These are phyloP conservation scores for Hoplostethus mediterraneus DNA, from an alignment of 2,797 vertebrate species.

Conservation along the genomic window DNA sequence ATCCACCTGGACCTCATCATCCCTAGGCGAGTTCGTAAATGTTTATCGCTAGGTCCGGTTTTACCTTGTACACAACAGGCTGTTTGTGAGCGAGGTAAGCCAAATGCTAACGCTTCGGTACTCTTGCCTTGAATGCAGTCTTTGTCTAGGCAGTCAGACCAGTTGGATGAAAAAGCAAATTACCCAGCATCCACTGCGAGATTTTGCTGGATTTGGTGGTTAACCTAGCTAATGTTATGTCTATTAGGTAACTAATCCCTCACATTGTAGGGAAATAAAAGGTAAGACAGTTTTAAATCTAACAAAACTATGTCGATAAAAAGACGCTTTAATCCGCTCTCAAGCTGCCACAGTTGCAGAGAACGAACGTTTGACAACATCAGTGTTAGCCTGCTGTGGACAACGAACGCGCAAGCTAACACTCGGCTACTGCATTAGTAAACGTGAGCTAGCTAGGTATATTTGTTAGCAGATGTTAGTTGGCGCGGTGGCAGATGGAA, in stretches of 20 bases:
- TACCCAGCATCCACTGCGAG: slow-evolving; percentile 5
- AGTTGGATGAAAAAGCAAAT: not conserved
- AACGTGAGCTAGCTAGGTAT: not conserved
- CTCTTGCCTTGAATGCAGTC: slow-evolving; percentile 15
- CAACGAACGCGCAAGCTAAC: not conserved
- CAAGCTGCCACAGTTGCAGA: not conserved
- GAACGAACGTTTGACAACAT: not conserved
- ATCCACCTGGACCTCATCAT: not conserved
- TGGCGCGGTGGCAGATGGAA: not conserved
- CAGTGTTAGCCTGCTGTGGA: slow-evolving; percentile 17
- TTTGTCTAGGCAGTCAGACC: slow-evolving; percentile 52
- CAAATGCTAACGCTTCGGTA: not conserved
- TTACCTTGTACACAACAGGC: not conserved
- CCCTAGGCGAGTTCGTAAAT: not conserved
- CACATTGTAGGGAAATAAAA: not conserved
- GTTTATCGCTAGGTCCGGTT: slow-evolving; percentile 1
- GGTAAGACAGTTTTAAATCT: accelerated
- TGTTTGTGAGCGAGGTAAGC: slow-evolving; percentile 45
- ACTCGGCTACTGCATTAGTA: not conserved
- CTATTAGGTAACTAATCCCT: slow-evolving; percentile 2
- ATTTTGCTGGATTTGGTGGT: slow-evolving; percentile 26
- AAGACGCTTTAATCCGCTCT: accelerated
- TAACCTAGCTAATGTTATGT: slow-evolving; percentile 47
- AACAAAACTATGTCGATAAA: too few relatives aligned
- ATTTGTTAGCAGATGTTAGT: not conserved